Evolutionary conservation across 1,140 invertebrate species (phyloP).

Genomic region (Heliconius hewitsoni): DNA sequence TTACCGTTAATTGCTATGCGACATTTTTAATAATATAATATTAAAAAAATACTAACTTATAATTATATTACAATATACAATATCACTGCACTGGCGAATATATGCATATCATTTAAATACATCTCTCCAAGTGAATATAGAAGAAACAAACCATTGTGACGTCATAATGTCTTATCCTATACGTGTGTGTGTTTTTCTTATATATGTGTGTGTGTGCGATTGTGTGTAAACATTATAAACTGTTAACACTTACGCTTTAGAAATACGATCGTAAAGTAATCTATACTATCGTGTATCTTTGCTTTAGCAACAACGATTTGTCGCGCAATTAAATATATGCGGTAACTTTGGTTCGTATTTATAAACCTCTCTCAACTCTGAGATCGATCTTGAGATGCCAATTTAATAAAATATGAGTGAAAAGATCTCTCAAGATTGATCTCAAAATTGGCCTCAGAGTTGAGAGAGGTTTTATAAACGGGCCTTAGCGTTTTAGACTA

Average conservation of each 20-base stretch:
- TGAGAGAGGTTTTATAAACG: too few species aligned
- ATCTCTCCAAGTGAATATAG: background rate
- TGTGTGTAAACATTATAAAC: slow-evolving; percentile 7
- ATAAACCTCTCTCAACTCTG: too few species aligned
- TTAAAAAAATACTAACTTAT: too few species aligned
- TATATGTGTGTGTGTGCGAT: background rate
- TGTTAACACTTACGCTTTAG: slow-evolving; percentile 3
- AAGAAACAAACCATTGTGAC: background rate
- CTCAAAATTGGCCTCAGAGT: too few species aligned
- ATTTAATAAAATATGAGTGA: too few species aligned
- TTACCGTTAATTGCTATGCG: too few species aligned
- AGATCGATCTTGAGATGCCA: too few species aligned
- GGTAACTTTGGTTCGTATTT: background rate
- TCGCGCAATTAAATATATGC: slow-evolving; percentile 2
- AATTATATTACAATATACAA: too few species aligned
- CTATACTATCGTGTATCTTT: background rate
- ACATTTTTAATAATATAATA: too few species aligned
- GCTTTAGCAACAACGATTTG: slow-evolving; percentile 4
- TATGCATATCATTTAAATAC: background rate
- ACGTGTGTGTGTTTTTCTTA: background rate
- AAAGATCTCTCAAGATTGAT: too few species aligned
- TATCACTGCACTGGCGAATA: background rate
- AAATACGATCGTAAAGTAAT: slow-evolving; percentile 12
- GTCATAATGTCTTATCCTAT: background rate
- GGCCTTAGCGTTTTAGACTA: too few species aligned